Percentiles rank a stretch among this genome's conserved stretches.
Evolutionary conservation across 2,113 vertebrate species (phyloP).

Genomic region (Mustelus asterias): DNA sequence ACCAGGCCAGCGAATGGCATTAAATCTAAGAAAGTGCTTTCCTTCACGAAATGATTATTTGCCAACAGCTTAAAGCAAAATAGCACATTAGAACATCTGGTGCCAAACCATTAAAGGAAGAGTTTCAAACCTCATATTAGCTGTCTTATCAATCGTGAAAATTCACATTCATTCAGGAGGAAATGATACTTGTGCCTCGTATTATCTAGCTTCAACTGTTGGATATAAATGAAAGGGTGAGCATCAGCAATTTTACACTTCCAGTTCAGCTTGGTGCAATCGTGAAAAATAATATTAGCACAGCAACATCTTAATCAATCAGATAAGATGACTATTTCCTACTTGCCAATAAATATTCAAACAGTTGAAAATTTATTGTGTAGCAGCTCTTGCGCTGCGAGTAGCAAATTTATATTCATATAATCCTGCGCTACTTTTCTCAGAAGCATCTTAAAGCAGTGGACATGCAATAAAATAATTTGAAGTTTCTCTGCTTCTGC

Average conservation of each 20-base stretch:
- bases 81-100: background rate
- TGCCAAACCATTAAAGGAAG: background rate
- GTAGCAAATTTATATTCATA: background rate
- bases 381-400: background rate
- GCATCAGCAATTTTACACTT: background rate
- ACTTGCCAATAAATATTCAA: background rate
- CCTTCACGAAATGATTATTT: background rate
- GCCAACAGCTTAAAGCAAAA: background rate
- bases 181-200: background rate
- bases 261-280: background rate
- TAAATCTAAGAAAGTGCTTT: background rate
- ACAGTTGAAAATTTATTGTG: background rate
- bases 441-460: background rate
- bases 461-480: background rate
- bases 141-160: background rate
- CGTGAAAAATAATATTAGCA: background rate
- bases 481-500: background rate
- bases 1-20: background rate
- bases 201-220: background rate
- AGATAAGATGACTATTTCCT: background rate
- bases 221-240: background rate
- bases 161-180: background rate
- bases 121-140: background rate
- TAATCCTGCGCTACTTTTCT: background rate
- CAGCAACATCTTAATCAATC: background rate